Conservation (phyloP, 2,888 invertebrate species). For the Strigamia transsilvanica region DNA sequence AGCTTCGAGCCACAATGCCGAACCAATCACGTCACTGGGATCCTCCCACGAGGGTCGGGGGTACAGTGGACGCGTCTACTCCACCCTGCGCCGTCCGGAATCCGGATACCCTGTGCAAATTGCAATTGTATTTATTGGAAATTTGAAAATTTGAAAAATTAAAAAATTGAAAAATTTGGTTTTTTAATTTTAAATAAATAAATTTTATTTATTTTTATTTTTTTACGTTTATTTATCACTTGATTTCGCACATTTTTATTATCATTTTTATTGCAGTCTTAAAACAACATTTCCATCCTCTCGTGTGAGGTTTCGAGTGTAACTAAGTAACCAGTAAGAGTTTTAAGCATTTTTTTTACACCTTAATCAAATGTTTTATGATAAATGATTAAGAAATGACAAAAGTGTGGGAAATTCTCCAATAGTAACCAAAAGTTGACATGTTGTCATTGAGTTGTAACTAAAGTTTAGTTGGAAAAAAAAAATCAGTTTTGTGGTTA, state of each 20-base stretch:
- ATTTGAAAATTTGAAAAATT: too few species aligned
- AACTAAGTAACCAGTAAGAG: slow-evolving; percentile 2
- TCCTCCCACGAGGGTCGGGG: slow-evolving; percentile 33
- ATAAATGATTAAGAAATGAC: background rate
- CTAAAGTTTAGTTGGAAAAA: too few species aligned
- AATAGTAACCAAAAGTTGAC: background rate
- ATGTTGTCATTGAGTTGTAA: too few species aligned
- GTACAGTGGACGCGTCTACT: slow-evolving; percentile 12
- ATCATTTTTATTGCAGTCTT: slow-evolving; percentile 5
- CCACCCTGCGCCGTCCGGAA: too few species aligned
- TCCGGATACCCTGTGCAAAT: too few species aligned
- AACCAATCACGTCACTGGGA: background rate
- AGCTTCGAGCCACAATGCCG: slow-evolving; percentile 27
- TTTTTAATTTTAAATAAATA: too few species aligned
- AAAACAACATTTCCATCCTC: background rate
- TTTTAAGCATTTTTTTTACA: background rate
- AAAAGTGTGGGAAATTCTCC: background rate
- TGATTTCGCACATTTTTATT: background rate
- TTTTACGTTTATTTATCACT: background rate
- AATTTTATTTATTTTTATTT: too few species aligned
- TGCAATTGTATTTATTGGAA: too few species aligned
- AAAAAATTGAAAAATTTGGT: too few species aligned
- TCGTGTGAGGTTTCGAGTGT: background rate
- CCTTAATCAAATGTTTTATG: slow-evolving; percentile 6
- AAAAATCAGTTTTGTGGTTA: too few species aligned